Evolutionary conservation across 2,797 vertebrate genomes (phyloP).

Genomic region (Botia almorhae): DNA sequence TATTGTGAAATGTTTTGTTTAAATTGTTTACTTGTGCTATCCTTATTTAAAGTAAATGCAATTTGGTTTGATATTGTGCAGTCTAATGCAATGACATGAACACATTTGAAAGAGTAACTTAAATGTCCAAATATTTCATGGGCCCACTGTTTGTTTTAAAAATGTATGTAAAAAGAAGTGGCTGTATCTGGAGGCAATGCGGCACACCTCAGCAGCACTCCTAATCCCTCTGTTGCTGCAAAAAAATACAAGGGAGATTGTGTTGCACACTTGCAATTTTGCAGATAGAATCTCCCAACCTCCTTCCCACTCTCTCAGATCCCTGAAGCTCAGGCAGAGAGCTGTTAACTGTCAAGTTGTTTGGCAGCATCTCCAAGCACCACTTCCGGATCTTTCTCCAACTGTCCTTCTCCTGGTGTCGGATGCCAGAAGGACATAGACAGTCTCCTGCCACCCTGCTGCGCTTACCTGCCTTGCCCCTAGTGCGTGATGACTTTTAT

Average conservation of each 20-base stretch:
- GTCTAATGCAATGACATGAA: background rate
- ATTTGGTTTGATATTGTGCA: background rate
- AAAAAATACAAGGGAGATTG: constrained; percentile 37
- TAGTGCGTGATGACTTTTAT: constrained; percentile 23
- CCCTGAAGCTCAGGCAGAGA: constrained; percentile 38
- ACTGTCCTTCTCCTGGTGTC: constrained; percentile 36
- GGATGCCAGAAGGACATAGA: constrained; percentile 38
- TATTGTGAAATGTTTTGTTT: background rate
- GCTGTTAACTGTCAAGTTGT: constrained; percentile 58
- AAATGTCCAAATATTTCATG: background rate
- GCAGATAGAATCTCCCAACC: constrained; percentile 48
- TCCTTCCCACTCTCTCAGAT: constrained; percentile 44
- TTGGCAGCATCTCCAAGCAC: constrained; percentile 55
- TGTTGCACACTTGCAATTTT: constrained; percentile 52
- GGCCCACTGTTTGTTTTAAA: background rate
- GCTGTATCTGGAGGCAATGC: background rate
- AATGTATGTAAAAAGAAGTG: background rate
- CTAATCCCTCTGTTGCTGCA: constrained; percentile 29
- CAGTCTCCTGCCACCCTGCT: constrained; percentile 13
- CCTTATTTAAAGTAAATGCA: background rate
- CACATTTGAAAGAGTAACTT: background rate
- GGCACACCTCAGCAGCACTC: constrained; percentile 4
- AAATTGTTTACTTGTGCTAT: background rate
- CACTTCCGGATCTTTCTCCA: constrained; percentile 54
- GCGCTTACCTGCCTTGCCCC: constrained; percentile 30